Evolutionary conservation across 2,113 vertebrate genomes (phyloP).

Genomic region (Solea solea): DNA sequence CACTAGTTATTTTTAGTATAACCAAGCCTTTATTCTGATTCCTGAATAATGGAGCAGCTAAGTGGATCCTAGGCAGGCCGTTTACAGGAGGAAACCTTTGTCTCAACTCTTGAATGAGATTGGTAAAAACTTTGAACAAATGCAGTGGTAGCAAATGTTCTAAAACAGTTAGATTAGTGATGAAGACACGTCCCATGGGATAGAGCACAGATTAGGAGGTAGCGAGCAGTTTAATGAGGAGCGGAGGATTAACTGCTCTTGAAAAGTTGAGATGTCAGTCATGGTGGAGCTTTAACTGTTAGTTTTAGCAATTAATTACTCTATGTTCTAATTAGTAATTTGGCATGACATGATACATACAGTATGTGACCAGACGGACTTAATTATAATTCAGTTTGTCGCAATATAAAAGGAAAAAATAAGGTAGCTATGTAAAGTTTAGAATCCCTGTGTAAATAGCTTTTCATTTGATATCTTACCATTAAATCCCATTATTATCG

Average conservation of each 20-base stretch:
- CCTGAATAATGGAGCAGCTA: background rate
- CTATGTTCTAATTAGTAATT: background rate
- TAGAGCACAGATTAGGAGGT: too few relatives aligned
- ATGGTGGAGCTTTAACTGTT: background rate
- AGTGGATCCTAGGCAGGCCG: background rate
- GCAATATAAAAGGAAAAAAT: background rate
- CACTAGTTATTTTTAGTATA: background rate
- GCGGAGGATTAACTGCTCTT: too few relatives aligned
- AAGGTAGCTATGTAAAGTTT: slow-evolving; percentile 3
- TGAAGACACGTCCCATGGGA: too few relatives aligned
- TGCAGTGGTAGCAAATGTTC: too few relatives aligned
- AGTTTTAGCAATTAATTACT: background rate
- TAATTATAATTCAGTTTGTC: background rate
- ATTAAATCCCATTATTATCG: background rate
- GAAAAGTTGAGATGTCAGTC: too few relatives aligned
- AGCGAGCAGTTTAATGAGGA: too few relatives aligned
- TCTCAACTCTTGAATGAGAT: background rate
- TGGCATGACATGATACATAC: background rate
- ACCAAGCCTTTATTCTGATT: background rate
- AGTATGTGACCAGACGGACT: background rate
- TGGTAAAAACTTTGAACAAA: background rate
- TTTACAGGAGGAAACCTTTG: background rate
- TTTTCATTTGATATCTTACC: too few relatives aligned
- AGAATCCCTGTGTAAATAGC: slow-evolving; percentile 19
- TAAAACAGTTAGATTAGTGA: too few relatives aligned